Percentiles rank a stretch among this genome's conserved stretches.
Evolutionary conservation across 2,113 vertebrate genomes (phyloP).

Genomic region (Rhinichthys klamathensis): DNA sequence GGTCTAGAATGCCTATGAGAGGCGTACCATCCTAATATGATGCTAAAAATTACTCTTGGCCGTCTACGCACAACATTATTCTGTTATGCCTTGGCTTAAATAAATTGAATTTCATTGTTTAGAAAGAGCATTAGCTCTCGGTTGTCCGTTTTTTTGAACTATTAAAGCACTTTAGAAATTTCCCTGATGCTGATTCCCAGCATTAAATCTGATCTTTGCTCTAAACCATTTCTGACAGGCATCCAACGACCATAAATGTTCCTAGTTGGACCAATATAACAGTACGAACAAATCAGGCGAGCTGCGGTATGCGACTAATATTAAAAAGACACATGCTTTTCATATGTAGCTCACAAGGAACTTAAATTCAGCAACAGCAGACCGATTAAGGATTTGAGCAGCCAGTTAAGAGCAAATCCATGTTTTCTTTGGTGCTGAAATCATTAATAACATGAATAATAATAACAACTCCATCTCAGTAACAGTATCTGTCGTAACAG

Average conservation of each 20-base stretch:
- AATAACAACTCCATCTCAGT: slow-evolving; percentile 1
- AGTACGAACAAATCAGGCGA: slow-evolving; percentile 28
- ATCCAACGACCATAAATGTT: slow-evolving; percentile 47
- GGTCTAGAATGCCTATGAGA: neutral
- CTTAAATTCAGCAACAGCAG: neutral
- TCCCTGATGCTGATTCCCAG: slow-evolving; percentile 38
- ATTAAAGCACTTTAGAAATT: slow-evolving; percentile 22
- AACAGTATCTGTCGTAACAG: neutral
- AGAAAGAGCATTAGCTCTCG: neutral
- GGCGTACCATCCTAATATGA: neutral
- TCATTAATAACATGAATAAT: neutral
- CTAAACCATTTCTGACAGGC: slow-evolving; percentile 24
- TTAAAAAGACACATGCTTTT: slow-evolving; percentile 25
- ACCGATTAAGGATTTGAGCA: neutral
- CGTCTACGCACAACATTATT: neutral
- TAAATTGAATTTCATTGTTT: slow-evolving; percentile 11
- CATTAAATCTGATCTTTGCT: slow-evolving; percentile 29
- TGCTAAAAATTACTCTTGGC: neutral
- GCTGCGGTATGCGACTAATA: neutral
- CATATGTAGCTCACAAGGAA: slow-evolving; percentile 11
- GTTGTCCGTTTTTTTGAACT: neutral
- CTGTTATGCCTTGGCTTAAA: neutral
- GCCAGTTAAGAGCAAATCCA: neutral
- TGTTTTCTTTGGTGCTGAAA: slow-evolving; percentile 6
- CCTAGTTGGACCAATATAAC: slow-evolving; percentile 19